Evolutionary conservation across 2,113 vertebrate species (phyloP).

Genomic region (Aythya baeri): DNA sequence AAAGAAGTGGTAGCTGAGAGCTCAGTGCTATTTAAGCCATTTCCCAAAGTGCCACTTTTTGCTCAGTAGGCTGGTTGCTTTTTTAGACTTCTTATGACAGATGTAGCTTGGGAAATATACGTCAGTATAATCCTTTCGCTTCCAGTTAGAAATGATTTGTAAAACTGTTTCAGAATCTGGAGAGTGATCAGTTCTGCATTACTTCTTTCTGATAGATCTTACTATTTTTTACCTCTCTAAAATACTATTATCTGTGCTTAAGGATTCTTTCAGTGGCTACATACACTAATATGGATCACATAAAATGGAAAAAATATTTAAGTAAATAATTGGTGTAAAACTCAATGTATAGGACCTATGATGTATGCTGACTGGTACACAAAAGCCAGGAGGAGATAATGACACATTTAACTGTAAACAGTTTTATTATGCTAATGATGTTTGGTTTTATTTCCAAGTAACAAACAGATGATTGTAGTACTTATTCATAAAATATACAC

Average conservation of each 20-base stretch:
- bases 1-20: slow-evolving; percentile 8
- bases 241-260: neutral
- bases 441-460: slow-evolving; percentile 34
- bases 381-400: neutral
- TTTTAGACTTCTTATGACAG: slow-evolving; percentile 75
- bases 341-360: neutral
- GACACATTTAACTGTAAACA: neutral
- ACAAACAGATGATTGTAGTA: neutral
- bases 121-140: slow-evolving; percentile 65
- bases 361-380: neutral
- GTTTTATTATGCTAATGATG: neutral
- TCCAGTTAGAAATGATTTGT: slow-evolving; percentile 54
- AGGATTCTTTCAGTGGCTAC: neutral
- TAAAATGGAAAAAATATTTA: neutral
- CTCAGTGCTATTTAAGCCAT: slow-evolving; percentile 67
- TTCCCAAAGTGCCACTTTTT: slow-evolving; percentile 68
- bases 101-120: slow-evolving; percentile 67
- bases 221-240: neutral
- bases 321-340: neutral
- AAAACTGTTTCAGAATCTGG: neutral
- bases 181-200: neutral
- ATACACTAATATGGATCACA: neutral
- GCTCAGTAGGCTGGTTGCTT: slow-evolving; percentile 71
- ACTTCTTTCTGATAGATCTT: neutral
- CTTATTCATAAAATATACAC: neutral